Evolutionary conservation across 2,888 invertebrate species (phyloP).

Genomic region (Tubulanus polymorphus): DNA sequence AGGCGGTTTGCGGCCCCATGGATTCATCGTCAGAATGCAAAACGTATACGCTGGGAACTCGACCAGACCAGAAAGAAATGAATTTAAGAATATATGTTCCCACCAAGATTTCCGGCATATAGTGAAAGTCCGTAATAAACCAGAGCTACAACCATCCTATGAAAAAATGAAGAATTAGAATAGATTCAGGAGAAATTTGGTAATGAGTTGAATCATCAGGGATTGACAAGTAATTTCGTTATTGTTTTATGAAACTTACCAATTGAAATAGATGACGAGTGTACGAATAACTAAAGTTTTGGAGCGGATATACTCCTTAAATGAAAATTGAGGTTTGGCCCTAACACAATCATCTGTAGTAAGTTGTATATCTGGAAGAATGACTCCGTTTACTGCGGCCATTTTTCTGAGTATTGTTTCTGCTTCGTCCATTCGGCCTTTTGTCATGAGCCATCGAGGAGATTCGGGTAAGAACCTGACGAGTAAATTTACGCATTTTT

Average conservation of each 20-base stretch:
- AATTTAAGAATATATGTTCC: conserved; percentile 78
- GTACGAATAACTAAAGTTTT: conserved; percentile 20
- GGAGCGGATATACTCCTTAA: conserved; percentile 17
- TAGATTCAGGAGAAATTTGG: conserved; percentile 20
- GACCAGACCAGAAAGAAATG: conserved; percentile 69
- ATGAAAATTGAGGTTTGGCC: background rate
- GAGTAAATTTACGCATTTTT: too few species aligned
- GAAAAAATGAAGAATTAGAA: background rate
- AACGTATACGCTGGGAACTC: conserved; percentile 52
- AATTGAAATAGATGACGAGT: conserved; percentile 59
- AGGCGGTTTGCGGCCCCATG: conserved; percentile 46
- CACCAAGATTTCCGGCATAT: conserved; percentile 74
- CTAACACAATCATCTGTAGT: background rate
- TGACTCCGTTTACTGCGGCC: conserved; percentile 32
- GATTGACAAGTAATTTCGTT: too few species aligned
- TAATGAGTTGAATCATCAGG: conserved; percentile 24
- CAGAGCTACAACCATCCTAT: conserved; percentile 74
- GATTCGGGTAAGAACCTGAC: conserved; percentile 38
- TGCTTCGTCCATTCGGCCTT: conserved; percentile 29
- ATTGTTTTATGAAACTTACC: too few species aligned
- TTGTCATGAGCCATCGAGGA: conserved; percentile 38
- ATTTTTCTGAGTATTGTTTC: conserved; percentile 28
- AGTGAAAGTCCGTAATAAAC: conserved; percentile 87
- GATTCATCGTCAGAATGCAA: conserved; percentile 39
- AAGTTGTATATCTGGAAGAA: conserved; percentile 24